Percentiles rank a stretch among this genome's conserved stretches.
These are phyloP conservation scores for Amphipoea lucens DNA, from an alignment of 2,888 invertebrate species.

Conservation along the genomic window DNA sequence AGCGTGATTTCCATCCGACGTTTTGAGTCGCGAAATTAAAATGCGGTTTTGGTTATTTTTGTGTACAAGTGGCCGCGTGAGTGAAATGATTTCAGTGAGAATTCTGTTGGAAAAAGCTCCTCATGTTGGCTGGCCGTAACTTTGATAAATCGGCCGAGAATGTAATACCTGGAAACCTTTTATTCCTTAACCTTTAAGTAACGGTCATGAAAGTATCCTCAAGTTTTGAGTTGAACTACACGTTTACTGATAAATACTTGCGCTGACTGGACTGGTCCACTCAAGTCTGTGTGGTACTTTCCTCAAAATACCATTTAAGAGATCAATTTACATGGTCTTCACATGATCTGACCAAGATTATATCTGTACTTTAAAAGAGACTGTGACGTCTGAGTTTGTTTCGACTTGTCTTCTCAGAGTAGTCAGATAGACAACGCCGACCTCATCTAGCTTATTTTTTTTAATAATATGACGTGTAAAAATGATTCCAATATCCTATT, in stretches of 20 bases:
- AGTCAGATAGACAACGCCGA: background rate
- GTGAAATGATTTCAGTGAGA: conserved; percentile 20
- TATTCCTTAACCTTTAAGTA: background rate
- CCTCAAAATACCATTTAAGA: background rate
- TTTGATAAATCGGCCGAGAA: background rate
- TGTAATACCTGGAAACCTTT: background rate
- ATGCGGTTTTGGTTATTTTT: conserved; percentile 40
- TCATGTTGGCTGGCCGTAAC: background rate
- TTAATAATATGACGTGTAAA: background rate
- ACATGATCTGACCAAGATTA: background rate
- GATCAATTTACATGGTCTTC: background rate
- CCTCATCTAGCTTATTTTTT: background rate
- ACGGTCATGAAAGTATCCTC: background rate
- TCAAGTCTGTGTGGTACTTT: background rate
- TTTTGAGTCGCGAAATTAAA: conserved; percentile 45
- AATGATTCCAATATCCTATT: background rate
- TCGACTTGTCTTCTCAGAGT: background rate
- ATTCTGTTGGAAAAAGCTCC: conserved; percentile 1
- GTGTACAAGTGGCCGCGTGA: background rate
- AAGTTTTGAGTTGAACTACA: background rate
- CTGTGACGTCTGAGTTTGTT: background rate
- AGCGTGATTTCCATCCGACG: conserved; percentile 21
- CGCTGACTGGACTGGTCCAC: background rate
- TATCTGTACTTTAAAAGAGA: background rate
- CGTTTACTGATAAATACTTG: background rate